phyloP scores from a whole-genome alignment of 2,888 invertebrate genomes.

The Morinoia aosen region DNA sequence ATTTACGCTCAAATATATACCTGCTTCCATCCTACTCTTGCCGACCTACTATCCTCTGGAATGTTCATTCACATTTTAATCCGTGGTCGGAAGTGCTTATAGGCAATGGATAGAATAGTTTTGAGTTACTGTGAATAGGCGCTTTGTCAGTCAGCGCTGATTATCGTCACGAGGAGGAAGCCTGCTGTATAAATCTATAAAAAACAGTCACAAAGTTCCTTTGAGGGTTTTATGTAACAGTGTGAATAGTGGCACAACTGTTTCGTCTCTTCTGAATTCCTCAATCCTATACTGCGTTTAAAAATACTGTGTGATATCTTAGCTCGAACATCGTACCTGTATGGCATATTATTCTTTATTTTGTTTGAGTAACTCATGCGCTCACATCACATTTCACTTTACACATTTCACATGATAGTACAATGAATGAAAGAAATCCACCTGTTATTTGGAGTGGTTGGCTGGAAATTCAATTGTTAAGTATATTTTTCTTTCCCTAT shows the following conservation, averaged over 20 bases:
- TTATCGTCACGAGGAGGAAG: not conserved
- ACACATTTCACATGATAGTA: not conserved
- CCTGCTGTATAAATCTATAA: not conserved
- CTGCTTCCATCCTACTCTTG: not conserved
- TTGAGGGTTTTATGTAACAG: not conserved
- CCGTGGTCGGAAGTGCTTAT: not conserved
- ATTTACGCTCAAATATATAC: not conserved
- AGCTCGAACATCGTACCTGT: not conserved
- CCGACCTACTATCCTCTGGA: not conserved
- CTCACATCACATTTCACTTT: not conserved
- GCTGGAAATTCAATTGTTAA: not conserved
- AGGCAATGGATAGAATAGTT: not conserved
- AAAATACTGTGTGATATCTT: not conserved
- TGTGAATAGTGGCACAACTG: not conserved
- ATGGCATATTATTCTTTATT: not conserved
- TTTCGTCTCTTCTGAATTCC: not conserved
- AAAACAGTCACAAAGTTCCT: not conserved
- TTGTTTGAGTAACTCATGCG: not conserved
- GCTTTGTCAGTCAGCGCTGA: not conserved
- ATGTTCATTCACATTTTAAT: constrained; percentile 3
- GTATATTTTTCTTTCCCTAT: not conserved
- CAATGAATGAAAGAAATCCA: too few relatives aligned
- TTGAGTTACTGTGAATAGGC: not conserved
- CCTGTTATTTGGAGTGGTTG: not conserved
- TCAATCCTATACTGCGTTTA: not conserved